Conservation (phyloP, 1,140 invertebrate genomes). For the Pemphigus obesinymphae region DNA sequence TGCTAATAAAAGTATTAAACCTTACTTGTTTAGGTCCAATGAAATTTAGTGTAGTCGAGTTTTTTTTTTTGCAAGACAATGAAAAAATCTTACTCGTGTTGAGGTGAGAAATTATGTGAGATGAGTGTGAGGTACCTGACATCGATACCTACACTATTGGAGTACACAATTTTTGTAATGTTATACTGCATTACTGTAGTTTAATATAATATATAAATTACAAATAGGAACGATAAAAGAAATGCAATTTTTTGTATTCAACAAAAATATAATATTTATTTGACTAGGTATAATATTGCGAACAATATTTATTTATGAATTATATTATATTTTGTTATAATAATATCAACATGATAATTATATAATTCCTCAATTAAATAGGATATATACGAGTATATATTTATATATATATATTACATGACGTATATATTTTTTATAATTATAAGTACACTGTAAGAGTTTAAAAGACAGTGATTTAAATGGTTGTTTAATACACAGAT, state of each 20-base stretch:
- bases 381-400: not conserved
- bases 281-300: slow-evolving; percentile 19
- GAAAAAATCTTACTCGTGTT: too few relatives aligned
- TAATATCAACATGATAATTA: not conserved
- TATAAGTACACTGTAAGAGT: not conserved
- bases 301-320: slow-evolving; percentile 1
- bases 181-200: too few relatives aligned
- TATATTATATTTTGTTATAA: not conserved
- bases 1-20: too few relatives aligned
- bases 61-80: too few relatives aligned
- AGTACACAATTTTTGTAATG: too few relatives aligned
- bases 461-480: not conserved
- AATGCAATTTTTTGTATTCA: not conserved
- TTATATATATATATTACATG: not conserved
- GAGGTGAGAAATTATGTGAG: too few relatives aligned
- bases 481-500: not conserved
- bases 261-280: slow-evolving; percentile 36
- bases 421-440: not conserved
- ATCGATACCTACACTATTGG: too few relatives aligned
- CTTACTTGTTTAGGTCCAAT: too few relatives aligned
- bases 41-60: too few relatives aligned
- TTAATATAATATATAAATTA: too few relatives aligned
- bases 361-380: not conserved
- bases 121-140: too few relatives aligned
- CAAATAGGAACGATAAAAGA: not conserved